phyloP scores from a whole-genome alignment of 2,888 invertebrate genomes.

The Polietes domitor region DNA sequence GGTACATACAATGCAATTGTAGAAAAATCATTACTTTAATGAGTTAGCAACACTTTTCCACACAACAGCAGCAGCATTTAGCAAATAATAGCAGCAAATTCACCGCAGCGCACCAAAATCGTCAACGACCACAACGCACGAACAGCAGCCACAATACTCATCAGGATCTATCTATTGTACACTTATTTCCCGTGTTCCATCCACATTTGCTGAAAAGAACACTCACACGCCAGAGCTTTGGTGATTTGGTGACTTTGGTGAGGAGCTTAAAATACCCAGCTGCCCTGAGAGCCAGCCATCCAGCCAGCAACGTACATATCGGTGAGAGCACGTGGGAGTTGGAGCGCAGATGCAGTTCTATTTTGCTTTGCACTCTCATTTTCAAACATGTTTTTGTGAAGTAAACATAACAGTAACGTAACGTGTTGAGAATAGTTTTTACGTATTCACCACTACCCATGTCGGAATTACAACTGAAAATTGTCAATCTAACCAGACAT shows the following conservation, averaged over 20 bases:
- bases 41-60: slow-evolving; percentile 65
- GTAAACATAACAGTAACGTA: background rate
- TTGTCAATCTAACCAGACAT: background rate
- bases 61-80: slow-evolving; percentile 69
- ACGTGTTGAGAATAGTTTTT: background rate
- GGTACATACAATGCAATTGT: slow-evolving; percentile 44
- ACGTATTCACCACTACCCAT: background rate
- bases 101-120: slow-evolving; percentile 68
- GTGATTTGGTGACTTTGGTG: background rate
- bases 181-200: slow-evolving; percentile 53
- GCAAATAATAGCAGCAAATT: slow-evolving; percentile 69
- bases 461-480: background rate
- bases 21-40: slow-evolving; percentile 66
- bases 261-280: slow-evolving; percentile 37
- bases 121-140: slow-evolving; percentile 71
- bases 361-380: background rate
- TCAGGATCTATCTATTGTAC: slow-evolving; percentile 61
- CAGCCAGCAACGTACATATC: background rate
- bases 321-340: background rate
- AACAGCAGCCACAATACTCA: slow-evolving; percentile 72
- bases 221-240: slow-evolving; percentile 23
- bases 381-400: background rate
- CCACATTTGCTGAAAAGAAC: slow-evolving; percentile 14
- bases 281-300: background rate
- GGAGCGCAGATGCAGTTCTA: slow-evolving; percentile 6